Conservation (phyloP, 2,113 vertebrate species). For the Lota lota region DNA sequence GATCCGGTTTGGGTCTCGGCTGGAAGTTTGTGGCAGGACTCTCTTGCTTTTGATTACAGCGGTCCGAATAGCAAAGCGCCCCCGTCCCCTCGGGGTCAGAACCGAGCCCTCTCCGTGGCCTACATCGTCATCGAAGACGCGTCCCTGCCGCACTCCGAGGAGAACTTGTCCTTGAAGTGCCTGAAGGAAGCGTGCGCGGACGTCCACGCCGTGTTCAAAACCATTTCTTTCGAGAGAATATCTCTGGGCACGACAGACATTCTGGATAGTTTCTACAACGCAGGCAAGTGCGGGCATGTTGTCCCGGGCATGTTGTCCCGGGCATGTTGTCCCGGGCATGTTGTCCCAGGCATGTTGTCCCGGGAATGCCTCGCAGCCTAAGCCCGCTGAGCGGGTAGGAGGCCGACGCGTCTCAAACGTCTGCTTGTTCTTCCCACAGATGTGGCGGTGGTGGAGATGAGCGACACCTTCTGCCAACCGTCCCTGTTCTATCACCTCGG, state of each 20-base stretch:
- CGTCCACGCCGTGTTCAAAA: constrained; percentile 61
- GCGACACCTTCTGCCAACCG: constrained; percentile 80
- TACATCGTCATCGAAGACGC: constrained; percentile 73
- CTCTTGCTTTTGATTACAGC: constrained; percentile 71
- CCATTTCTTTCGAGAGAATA: constrained; percentile 74
- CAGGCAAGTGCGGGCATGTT: constrained; percentile 81
- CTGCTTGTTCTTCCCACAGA: constrained; percentile 65
- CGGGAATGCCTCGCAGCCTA: too few species aligned
- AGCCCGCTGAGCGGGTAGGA: too few species aligned
- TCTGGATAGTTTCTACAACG: constrained; percentile 85
- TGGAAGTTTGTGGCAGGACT: constrained; percentile 87
- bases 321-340: too few species aligned
- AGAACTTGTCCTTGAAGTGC: constrained; percentile 72
- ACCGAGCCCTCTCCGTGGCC: constrained; percentile 72
- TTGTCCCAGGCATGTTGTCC: too few species aligned
- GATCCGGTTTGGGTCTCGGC: constrained; percentile 60
- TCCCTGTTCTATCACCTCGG: constrained; percentile 91
- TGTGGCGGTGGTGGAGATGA: constrained; percentile 88
- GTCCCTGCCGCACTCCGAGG: constrained; percentile 52
- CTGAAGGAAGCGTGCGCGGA: constrained; percentile 79
- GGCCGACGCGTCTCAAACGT: too few species aligned
- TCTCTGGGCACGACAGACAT: constrained; percentile 72
- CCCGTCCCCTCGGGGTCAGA: constrained; percentile 64
- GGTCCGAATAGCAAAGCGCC: constrained; percentile 19
- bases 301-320: too few species aligned